Evolutionary conservation across 2,888 invertebrate genomes (phyloP), one percentile per base, ranked within the genome.

Genomic region (Hyppa rectilinea): DNA sequence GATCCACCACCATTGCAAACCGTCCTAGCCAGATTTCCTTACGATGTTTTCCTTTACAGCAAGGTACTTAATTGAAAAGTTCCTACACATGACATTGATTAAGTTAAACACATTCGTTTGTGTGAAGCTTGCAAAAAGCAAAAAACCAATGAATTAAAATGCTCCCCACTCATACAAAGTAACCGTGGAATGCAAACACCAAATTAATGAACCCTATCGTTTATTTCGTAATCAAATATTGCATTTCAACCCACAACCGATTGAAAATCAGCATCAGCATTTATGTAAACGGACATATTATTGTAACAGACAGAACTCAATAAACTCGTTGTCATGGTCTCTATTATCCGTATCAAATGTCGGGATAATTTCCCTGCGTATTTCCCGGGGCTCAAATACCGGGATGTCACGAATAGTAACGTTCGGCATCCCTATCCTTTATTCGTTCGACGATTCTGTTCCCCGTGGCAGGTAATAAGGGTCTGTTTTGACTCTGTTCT

Each of bases 401-500:
- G 59, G 55, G 53, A 73, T 63, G 71, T 60, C 77, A 64, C 61
- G 73, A 71, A 76, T 71, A 71, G 74, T 67, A 74, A 75, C 77
- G 67, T 69, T 77, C 50, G 72, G 49, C 71, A 71, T 74, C 80
- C 65, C 74, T 78, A 69, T 23, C 47, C 62, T 49, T 74, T 73
- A 50, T 78, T 71, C 82, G 58, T 75, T 68, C 70, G 64, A 62
- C 56, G 70, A 71, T 76, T 75, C 63, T 53, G 55, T 69, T 77
- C 71, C 58, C 61, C 47, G 64, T 60, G 71, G 68, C 71, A 74
- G 65, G 73, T 76, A 85, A 83, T 81, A 83, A 80, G 78, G 78
- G 77, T 78, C 64, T 77, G 75, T 82, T 80, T 72, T 80, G 78
- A 77, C 73, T 68, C 31, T 36, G 72, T 81, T 82, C 74, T 81